Evolutionary conservation across 64 coral and sea anemone species (phyloP), one percentile per base, ranked within the genome.

Genomic region (Montipora cactus): DNA sequence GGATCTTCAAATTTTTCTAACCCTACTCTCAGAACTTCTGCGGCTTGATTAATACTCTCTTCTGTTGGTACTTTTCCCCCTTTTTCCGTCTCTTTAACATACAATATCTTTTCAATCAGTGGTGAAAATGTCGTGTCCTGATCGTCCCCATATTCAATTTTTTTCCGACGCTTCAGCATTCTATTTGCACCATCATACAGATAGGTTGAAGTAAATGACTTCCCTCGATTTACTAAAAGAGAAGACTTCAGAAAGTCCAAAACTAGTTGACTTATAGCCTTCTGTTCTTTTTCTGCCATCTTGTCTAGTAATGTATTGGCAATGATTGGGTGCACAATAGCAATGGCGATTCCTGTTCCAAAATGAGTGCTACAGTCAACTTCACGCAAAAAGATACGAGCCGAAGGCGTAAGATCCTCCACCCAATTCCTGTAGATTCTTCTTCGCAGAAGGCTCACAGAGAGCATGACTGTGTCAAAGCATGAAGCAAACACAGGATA

Each of bases 101-200:
- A 94, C 7, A 94, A 80, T n/a, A 94, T 81, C 80, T 94, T 94
- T 28, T 94, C 92, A 76, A 94, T 94, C 21, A 94, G 19, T 0
- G 92, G 92, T 0, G 92, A 89, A 45, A 94, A 94, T 5, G 76
- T 94, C 3, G 92, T 94, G 8, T 89, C 86, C 20, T 49, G n/a
- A 1, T 76, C 78, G 25, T 94, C 92, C 2, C 92, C 92, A 76
- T 94, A 94, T 5, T 94, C 92, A n/a, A 67, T 83, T 25, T 89
- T 94, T 70, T 83, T 94, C 7, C 92, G 50, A 49, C 76, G 86
- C 44, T 94, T 94, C 0, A 94, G 66, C 92, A 94, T 89, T 37
- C 71, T 82, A 1, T n/a, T 66, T n/a, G 86, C 88, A 14, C 77
- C 74, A n/a, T 82, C 68, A 19, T 76, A 46, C 80, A 93, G 52